These are phyloP conservation scores for Ameiurus melas DNA, from an alignment of 2,113 vertebrate species.

Conservation along the genomic window DNA sequence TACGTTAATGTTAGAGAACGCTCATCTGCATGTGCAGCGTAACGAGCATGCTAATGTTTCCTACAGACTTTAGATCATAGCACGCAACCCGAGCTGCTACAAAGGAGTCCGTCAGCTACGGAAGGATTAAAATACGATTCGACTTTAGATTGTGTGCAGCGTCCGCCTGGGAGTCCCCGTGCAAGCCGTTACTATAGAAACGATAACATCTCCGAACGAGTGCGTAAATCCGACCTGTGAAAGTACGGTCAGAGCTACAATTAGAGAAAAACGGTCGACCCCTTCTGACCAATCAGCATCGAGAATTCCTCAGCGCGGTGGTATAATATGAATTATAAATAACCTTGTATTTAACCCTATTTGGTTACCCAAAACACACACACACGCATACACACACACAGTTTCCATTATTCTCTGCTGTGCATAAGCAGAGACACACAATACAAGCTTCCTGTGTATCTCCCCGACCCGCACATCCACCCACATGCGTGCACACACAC, in stretches of 20 bases:
- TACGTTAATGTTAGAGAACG: constrained; percentile 40
- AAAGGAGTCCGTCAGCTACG: not conserved
- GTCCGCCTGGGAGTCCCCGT: not conserved
- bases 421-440: not conserved
- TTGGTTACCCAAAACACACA: not conserved
- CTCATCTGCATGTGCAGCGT: constrained; percentile 44
- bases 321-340: not conserved
- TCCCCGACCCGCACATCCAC: not conserved
- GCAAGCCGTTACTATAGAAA: constrained; percentile 10
- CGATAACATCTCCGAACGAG: constrained; percentile 1
- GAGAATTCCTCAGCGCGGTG: not conserved
- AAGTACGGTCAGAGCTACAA: not conserved
- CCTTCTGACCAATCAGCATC: constrained; percentile 12
- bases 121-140: no score
- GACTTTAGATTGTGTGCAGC: not conserved
- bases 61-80: not conserved
- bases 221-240: not conserved
- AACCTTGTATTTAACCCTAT: not conserved
- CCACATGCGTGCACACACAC: not conserved
- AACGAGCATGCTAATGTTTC: constrained; percentile 37
- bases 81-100: not conserved
- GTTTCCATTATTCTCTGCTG: not conserved
- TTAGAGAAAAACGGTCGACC: not conserved
- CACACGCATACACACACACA: not conserved
- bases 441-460: not conserved